A percentile compares a stretch with the other conserved stretches of the same genome.
Evolutionary conservation across 1,140 invertebrate species (phyloP).

Genomic region (Achroia grisella): DNA sequence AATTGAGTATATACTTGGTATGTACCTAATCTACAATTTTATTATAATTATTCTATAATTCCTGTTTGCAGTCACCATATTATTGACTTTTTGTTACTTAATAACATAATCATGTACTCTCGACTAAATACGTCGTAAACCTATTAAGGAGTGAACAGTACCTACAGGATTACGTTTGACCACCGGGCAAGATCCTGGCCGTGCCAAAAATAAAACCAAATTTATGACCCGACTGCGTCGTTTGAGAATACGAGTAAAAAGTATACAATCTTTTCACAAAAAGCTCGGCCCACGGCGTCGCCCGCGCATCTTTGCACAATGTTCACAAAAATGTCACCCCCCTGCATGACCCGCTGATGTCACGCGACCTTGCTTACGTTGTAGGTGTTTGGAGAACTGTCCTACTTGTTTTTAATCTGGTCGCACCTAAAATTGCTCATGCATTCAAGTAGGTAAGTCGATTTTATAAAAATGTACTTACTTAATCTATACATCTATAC

Average conservation of each 20-base stretch:
- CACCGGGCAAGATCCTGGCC: background rate
- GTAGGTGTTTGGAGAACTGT: slow-evolving; percentile 3
- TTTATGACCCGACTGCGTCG: background rate
- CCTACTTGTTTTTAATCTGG: slow-evolving; percentile 1
- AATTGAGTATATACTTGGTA: no score
- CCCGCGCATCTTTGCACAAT: slow-evolving; percentile 4
- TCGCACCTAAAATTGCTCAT: no score
- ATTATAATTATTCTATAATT: no score
- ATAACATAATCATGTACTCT: no score
- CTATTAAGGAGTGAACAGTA: no score
- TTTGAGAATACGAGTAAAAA: background rate
- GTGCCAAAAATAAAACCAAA: slow-evolving; percentile 3
- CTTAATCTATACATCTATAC: no score
- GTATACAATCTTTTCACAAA: slow-evolving; percentile 2
- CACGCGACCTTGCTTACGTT: slow-evolving; percentile 3
- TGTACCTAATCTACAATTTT: no score
- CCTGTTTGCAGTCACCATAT: no score
- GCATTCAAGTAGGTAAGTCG: no score
- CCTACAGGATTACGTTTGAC: background rate
- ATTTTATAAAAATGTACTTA: no score
- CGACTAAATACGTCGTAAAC: no score
- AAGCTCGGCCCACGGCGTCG: background rate
- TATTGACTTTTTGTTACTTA: no score
- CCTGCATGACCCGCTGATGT: background rate
- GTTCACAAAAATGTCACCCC: slow-evolving; percentile 1